Conservation (phyloP, 37 sponge, comb jelly and placozoan species). For the Theonella swinhoei region DNA sequence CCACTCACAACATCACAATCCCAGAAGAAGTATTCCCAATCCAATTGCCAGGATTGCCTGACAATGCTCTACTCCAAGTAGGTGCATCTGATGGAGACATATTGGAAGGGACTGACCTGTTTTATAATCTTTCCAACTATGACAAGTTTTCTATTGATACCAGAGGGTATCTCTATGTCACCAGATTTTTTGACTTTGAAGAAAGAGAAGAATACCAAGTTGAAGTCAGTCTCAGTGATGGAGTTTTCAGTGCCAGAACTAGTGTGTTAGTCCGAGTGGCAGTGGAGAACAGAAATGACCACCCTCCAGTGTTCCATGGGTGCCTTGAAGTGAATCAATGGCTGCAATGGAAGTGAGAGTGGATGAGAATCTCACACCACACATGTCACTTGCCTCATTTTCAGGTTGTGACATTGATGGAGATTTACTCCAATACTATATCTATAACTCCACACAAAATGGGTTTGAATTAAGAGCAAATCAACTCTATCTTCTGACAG, state of each 20-base stretch:
- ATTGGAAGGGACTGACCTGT: not conserved
- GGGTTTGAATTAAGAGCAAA: not conserved
- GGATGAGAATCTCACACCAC: conserved; percentile 38
- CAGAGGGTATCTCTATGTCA: conserved; percentile 38
- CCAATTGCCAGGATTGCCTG: not conserved
- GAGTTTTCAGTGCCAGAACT: conserved; percentile 17
- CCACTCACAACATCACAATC: conserved; percentile 13
- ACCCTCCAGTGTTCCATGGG: conserved; percentile 34
- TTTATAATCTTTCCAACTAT: conserved; percentile 27
- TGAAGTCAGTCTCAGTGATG: conserved; percentile 43
- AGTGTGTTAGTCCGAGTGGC: conserved; percentile 21
- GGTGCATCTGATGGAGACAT: conserved; percentile 15
- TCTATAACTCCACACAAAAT: no score
- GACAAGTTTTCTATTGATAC: conserved; percentile 26
- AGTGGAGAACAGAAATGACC: conserved; percentile 45
- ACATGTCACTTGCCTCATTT: not conserved
- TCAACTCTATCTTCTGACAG: not conserved
- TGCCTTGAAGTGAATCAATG: conserved; percentile 11
- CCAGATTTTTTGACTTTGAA: conserved; percentile 50
- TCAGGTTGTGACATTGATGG: conserved; percentile 49
- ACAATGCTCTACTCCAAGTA: conserved; percentile 27
- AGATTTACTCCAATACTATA: conserved; percentile 18
- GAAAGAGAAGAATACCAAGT: not conserved
- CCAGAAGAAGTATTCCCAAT: conserved; percentile 19
- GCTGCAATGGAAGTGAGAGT: not conserved